Base-by-base conservation (phyloP, 2,888 invertebrate species). In the Drosophila phalerata region DNA sequence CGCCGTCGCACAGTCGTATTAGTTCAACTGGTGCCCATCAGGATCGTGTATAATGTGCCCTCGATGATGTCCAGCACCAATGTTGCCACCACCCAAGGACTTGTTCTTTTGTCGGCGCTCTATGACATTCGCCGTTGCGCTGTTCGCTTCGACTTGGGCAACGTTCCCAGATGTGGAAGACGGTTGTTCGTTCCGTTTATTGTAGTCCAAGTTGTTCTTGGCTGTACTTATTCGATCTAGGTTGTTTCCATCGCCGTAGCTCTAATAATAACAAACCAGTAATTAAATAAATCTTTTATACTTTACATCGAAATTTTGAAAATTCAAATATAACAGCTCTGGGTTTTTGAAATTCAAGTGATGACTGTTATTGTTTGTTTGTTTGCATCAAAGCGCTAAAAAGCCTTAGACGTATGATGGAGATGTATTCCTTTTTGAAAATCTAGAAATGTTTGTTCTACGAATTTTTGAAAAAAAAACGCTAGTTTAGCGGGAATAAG, bases 131-230 rank as follows among this genome's bases (percentile, higher is more conserved):
- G 91, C 89, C 0, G 93, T 90, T 5, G 93, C 92, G 63, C 93
- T 93, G 57, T 93, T 93, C 0, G 93, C 93, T 69, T 93, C 93
- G 13, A 90, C 92, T 73, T 92, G 91, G 3, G 91, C 89, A 9
- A 85, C 91, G 22, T 74, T 77, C 4, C 88, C 87, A 0, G 90
- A 91, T 11, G 91, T 91, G 0, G 92, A 92, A 5, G 91, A 90
- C 4, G 91, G 92, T 49, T 88, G 88, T 66, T 92, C 92, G 3
- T 72, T n/a, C 1, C 45, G 22, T 15, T 64, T 73, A 5, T 49
- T 42, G 10, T 11, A 30, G 10, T 37, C 34, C 34, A 37, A n/a
- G 34, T 15, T 47, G 17, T 17, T 64, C 10, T 89, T 90, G 4
- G 64, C 62, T 10, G 51, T 42, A 15, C 34, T 48, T 28, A n/a